These are phyloP conservation scores for Atopsyche davidsoni DNA, from an alignment of 1,140 invertebrate genomes.

Conservation along the genomic window DNA sequence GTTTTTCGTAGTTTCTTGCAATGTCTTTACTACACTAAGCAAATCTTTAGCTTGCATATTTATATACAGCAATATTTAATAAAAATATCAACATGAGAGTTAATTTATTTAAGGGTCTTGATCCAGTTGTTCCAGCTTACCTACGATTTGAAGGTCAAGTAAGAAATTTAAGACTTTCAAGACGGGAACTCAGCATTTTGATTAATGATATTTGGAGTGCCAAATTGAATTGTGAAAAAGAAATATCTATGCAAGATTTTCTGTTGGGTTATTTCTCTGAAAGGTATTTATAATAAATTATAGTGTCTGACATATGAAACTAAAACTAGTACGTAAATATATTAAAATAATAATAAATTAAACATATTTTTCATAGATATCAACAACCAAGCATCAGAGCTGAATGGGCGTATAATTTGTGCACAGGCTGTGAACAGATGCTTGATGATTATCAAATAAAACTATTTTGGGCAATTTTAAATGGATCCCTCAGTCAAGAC, in stretches of 20 bases:
- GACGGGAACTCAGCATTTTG: constrained; percentile 42
- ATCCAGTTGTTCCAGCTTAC: constrained; percentile 42
- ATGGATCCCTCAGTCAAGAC: constrained; percentile 38
- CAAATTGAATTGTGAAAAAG: constrained; percentile 31
- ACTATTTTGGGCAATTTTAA: constrained; percentile 43
- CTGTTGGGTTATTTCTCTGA: constrained; percentile 29
- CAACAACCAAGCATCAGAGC: constrained; percentile 40
- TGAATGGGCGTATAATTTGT: constrained; percentile 47
- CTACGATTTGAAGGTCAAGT: constrained; percentile 41
- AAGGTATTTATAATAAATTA: constrained; percentile 32
- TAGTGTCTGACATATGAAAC: neutral
- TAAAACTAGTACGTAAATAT: neutral
- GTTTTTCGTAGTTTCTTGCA: too few species aligned
- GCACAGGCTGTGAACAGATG: constrained; percentile 41
- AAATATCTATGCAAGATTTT: constrained; percentile 41
- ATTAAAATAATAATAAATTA: neutral
- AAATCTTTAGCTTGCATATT: too few species aligned
- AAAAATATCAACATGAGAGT: too few species aligned
- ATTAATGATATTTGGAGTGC: constrained; percentile 44
- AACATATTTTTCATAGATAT: constrained; percentile 34
- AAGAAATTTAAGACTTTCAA: constrained; percentile 43
- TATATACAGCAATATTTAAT: too few species aligned
- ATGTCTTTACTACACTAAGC: too few species aligned
- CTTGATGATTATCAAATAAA: constrained; percentile 43
- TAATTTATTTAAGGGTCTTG: constrained; percentile 37